Evolutionary conservation across 2,797 vertebrate genomes (phyloP), one percentile per base, ranked within the genome.

Genomic region (Lutjanus argentimaculatus): DNA sequence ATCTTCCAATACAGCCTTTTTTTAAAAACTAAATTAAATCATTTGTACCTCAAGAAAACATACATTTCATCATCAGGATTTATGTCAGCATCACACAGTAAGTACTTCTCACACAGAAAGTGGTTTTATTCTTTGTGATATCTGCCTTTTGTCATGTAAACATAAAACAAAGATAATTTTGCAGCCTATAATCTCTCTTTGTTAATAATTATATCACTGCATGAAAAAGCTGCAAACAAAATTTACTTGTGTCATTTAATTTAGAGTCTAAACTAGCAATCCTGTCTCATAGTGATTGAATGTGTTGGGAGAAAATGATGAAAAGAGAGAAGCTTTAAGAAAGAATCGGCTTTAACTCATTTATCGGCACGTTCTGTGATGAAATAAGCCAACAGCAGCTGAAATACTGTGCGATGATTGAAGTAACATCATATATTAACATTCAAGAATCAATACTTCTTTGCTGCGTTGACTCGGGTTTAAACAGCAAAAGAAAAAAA

Each of bases 311-410:
- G 12, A 43, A 72, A 80, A 79, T 79, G 30, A 81, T 73, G 67
- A 77, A 80, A 72, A 5, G 43, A 8, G 53, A 6, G 42, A 8
- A 61, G 16, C 2, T 66, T 85, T 75, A 45, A 75, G 52, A 62
- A 64, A 56, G 52, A 70, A 76, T 75, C 30, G 17, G 53, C 56
- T 62, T 42, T 17, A 66, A 75, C 0, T 8, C 43, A 77, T 77
- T 53, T 69, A 87, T 80, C 82, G 85, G 79, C 46, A 63, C 14
- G 10, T 69, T 58, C 55, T 76, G 55, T 78, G 83, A 87, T 85
- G 85, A 88, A 89, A 91, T 81, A 75, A 64, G 7, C 58, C 72
- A 67, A 73, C 51, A 12, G 16, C 2, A 46, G 79, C 67, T 86
- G 86, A 90, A 87, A 89, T 64, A 56, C 46, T 1, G 22, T 46